Conservation (phyloP, 2,113 vertebrate species). For the Stigmatopora nigra region DNA sequence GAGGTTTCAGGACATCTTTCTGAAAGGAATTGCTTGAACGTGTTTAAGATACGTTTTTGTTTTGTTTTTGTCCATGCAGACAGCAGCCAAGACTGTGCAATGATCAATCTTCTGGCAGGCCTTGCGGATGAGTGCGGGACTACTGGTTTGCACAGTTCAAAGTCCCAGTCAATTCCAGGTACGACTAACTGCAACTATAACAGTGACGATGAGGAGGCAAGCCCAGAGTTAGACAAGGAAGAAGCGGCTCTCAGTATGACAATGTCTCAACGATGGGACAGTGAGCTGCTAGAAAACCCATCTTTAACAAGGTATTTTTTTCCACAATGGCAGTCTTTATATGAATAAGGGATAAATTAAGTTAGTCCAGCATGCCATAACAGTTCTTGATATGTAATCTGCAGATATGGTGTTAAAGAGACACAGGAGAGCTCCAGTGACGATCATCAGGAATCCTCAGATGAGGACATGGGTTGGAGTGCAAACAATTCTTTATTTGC, state of each 20-base stretch:
- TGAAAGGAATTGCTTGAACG: neutral
- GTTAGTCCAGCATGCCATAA: neutral
- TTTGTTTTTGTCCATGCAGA: constrained; percentile 52
- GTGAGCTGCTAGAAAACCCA: constrained; percentile 62
- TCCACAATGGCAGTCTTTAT: neutral
- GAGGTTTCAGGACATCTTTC: neutral
- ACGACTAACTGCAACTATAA: constrained; percentile 76
- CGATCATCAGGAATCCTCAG: constrained; percentile 81
- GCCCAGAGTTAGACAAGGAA: constrained; percentile 80
- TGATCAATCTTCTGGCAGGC: constrained; percentile 84
- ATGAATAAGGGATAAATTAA: neutral
- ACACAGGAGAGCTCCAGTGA: constrained; percentile 77
- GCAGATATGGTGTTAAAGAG: constrained; percentile 72
- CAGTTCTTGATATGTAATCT: constrained; percentile 5
- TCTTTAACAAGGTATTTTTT: constrained; percentile 67
- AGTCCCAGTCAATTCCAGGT: constrained; percentile 65
- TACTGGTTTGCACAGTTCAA: constrained; percentile 61
- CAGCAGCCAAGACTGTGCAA: constrained; percentile 78
- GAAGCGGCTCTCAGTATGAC: constrained; percentile 89
- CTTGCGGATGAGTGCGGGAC: constrained; percentile 79
- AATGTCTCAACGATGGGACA: constrained; percentile 97
- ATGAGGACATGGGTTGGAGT: constrained; percentile 93
- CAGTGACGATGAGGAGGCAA: constrained; percentile 95
- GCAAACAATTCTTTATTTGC: constrained; percentile 75
- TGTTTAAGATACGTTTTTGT: neutral